These are phyloP conservation scores for Hippocampus abdominalis DNA, from an alignment of 2,113 vertebrate genomes.

Conservation along the genomic window DNA sequence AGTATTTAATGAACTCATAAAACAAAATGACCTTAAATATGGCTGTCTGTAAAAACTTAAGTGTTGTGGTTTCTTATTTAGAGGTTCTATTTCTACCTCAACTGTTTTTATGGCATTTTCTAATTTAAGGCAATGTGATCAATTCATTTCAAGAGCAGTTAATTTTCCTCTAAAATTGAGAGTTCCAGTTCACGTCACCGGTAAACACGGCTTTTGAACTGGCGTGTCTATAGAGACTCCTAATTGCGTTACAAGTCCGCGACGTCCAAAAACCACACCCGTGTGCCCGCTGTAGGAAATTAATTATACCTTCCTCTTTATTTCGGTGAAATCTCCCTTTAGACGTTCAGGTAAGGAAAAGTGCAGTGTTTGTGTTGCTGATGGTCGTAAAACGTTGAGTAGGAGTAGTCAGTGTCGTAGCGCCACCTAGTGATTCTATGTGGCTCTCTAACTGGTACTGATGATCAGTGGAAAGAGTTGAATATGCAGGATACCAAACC, in stretches of 20 bases:
- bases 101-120: neutral
- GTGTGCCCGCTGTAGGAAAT: constrained; percentile 53
- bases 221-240: neutral
- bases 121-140: neutral
- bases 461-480: neutral
- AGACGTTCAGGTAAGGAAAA: constrained; percentile 33
- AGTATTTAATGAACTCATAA: constrained; percentile 3
- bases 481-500: too few species aligned
- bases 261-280: constrained; percentile 34
- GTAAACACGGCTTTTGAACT: neutral
- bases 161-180: neutral
- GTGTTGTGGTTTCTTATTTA: neutral
- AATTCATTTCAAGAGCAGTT: neutral
- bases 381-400: neutral
- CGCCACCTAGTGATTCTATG: constrained; percentile 62
- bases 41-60: neutral
- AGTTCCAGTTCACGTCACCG: neutral
- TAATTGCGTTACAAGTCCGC: constrained; percentile 17
- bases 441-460: neutral
- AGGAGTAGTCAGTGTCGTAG: constrained; percentile 45
- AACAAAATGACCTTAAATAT: neutral
- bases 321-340: constrained; percentile 70
- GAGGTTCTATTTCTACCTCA: neutral
- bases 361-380: constrained; percentile 25
- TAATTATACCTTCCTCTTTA: constrained; percentile 72